Base-by-base conservation (phyloP, 2,797 vertebrate genomes). In the Silurus lanzhouensis region DNA sequence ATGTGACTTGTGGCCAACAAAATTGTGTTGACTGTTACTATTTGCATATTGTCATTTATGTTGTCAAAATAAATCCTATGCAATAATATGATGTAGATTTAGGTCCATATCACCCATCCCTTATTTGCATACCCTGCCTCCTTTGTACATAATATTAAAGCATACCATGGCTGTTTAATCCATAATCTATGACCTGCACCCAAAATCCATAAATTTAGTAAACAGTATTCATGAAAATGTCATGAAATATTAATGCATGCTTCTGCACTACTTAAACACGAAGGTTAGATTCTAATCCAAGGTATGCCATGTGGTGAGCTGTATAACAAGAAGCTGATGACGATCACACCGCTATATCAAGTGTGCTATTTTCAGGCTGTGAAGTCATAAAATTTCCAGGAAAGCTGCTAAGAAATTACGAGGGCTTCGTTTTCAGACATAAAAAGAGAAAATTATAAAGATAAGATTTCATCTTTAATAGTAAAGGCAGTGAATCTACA, bases 291-390 rank as follows among this genome's bases (percentile, higher is more conserved):
- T 70, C n/a, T 72, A n/a, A 64, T 63, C 13, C 19, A 44, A 57
- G 19, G 63, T 46, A 52, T 57, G 20, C 70, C 70, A 20, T 81
- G n/a, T 55, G 9, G n/a, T 52, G 38, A 61, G 66, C 44, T n/a
- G 68, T 66, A 17, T 38, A 74, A 44, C 13, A 1, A 81, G 70
- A 19, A 74, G 20, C 25, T 81, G 68, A 71, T 74, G 57, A 60
- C 14, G 52, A 60, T 55, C 46, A 74, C 75, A 22, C 75, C 5
- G 22, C 27, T 75, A 55, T 75, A 75, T 57, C 48, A 75, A 52
- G 44, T 66, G 78, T 80, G 61, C 63, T 67, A 81, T 66, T 81
- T 66, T 79, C 12, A 63, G 20, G 8, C 60, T 79, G 76, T 63
- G 52, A 79, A 79, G 20, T 46, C 60, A 78, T 22, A 79, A 38